phyloP scores from a whole-genome alignment of 2,113 vertebrate genomes.

The Hemicordylus capensis region DNA sequence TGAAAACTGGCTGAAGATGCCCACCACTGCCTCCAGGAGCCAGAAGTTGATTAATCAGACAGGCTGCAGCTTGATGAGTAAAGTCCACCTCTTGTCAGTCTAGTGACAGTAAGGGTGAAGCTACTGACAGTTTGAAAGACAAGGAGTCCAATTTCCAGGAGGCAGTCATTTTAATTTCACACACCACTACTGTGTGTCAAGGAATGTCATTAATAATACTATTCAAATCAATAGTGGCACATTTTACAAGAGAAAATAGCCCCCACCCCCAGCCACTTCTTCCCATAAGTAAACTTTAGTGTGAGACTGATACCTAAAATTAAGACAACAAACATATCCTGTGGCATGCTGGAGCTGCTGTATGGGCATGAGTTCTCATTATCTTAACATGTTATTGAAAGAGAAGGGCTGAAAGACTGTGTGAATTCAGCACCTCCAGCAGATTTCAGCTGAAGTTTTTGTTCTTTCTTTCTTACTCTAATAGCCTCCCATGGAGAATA shows the following conservation, averaged over 20 bases:
- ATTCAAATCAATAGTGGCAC: neutral
- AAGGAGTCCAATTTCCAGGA: slow-evolving; percentile 9
- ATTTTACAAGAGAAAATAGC: slow-evolving; percentile 16
- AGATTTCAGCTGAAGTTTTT: neutral
- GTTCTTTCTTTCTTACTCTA: neutral
- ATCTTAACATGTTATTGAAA: neutral
- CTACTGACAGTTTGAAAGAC: slow-evolving; percentile 28
- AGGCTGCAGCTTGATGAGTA: neutral
- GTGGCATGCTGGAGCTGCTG: neutral
- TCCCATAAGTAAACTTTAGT: neutral
- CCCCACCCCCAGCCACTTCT: neutral
- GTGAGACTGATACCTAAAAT: neutral
- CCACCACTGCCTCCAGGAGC: neutral
- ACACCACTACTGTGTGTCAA: neutral
- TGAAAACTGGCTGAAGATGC: neutral
- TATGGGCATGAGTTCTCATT: neutral
- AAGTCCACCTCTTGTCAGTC: slow-evolving; percentile 30
- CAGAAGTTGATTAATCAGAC: slow-evolving; percentile 12
- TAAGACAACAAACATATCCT: neutral
- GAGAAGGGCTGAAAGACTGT: neutral
- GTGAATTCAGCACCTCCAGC: neutral
- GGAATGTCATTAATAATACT: slow-evolving; percentile 19
- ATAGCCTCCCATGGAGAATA: neutral
- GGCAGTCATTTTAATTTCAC: slow-evolving; percentile 12
- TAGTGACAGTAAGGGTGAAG: slow-evolving; percentile 31